Percentiles rank a stretch among this genome's conserved stretches.
Conservation (phyloP, 1,140 invertebrate species). For the Mamestra configurata region DNA sequence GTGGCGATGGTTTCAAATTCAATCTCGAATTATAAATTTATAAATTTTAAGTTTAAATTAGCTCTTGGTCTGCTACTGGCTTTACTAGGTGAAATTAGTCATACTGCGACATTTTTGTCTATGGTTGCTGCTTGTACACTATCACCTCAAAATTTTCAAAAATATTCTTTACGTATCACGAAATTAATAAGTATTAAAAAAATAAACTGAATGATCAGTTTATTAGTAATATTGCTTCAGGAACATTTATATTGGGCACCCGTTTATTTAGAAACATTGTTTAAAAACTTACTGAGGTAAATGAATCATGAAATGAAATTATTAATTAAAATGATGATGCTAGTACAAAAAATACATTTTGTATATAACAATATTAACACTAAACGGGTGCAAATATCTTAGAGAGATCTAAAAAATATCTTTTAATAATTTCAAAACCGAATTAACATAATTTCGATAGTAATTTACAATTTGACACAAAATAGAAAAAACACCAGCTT, state of each 20-base stretch:
- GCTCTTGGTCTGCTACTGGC: too few relatives aligned
- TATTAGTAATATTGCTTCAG: conserved; percentile 46
- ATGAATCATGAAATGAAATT: not conserved
- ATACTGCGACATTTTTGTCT: not conserved
- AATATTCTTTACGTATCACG: conserved; percentile 47
- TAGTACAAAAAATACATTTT: conserved; percentile 8
- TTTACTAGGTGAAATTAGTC: too few relatives aligned
- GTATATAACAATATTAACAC: not conserved
- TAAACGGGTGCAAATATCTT: conserved; percentile 36
- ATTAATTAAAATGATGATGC: not conserved
- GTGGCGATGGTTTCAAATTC: too few relatives aligned
- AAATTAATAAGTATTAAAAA: conserved; percentile 37
- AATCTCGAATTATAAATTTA: not conserved
- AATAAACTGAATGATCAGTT: conserved; percentile 37
- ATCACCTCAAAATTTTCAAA: not conserved
- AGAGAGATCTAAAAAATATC: conserved; percentile 46
- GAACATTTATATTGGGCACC: conserved; percentile 42
- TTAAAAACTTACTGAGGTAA: conserved; percentile 6
- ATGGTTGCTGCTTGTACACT: conserved; percentile 8
- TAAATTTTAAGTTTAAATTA: too few relatives aligned
- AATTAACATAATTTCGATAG: conserved; percentile 35
- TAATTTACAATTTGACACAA: conserved; percentile 37
- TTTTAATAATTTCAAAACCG: conserved; percentile 30
- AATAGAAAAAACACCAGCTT: conserved; percentile 25
- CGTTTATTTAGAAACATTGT: conserved; percentile 28